Evolutionary conservation across 2,797 vertebrate genomes (phyloP).

Genomic region (Crypturellus tataupa): DNA sequence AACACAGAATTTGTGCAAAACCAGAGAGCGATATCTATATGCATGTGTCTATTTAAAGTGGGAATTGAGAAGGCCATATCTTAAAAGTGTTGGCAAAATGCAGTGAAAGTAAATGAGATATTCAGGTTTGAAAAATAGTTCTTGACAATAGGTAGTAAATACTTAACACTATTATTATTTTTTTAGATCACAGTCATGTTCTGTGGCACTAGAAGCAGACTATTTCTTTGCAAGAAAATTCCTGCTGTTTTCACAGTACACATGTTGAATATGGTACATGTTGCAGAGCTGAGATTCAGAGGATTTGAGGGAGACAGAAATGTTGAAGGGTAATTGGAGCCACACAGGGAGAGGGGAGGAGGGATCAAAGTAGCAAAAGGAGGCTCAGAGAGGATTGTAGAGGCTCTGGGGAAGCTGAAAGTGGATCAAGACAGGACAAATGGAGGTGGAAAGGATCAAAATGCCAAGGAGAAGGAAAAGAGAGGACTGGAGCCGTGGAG

Average conservation of each 20-base stretch:
- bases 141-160: not conserved
- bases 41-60: slow-evolving; percentile 17
- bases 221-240: slow-evolving; percentile 54
- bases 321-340: slow-evolving; percentile 73
- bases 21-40: not conserved
- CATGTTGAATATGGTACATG: slow-evolving; percentile 50
- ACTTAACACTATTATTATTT: not conserved
- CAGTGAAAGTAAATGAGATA: not conserved
- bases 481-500: slow-evolving; percentile 9
- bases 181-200: slow-evolving; percentile 8
- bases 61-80: not conserved
- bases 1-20: not conserved
- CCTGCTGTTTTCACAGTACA: slow-evolving; percentile 54
- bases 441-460: slow-evolving; percentile 54
- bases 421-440: slow-evolving; percentile 70
- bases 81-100: not conserved
- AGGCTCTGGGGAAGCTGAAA: slow-evolving; percentile 54
- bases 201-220: not conserved
- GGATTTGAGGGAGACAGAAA: slow-evolving; percentile 73
- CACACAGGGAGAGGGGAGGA: slow-evolving; percentile 60
- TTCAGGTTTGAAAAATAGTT: not conserved
- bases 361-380: slow-evolving; percentile 67
- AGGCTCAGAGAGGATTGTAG: slow-evolving; percentile 72
- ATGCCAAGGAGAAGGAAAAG: slow-evolving; percentile 30
- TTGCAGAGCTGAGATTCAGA: slow-evolving; percentile 68